These are phyloP conservation scores for Tupaia chinensis DNA, from an alignment of 2,113 vertebrate species.

Conservation along the genomic window DNA sequence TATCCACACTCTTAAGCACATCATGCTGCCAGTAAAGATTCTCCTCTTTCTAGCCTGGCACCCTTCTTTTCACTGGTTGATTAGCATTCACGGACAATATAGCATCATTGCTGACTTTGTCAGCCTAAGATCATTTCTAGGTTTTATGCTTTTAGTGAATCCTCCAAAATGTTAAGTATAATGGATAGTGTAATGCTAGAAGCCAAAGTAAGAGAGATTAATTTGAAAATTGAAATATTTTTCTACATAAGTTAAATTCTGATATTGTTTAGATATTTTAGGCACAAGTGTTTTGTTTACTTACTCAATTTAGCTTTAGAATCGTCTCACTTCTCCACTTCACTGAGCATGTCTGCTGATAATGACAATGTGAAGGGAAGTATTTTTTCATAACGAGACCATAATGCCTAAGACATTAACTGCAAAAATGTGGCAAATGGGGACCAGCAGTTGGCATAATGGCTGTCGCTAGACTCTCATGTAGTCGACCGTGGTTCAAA, in stretches of 20 bases:
- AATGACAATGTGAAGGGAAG: not conserved
- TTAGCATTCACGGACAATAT: not conserved
- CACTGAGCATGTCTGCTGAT: not conserved
- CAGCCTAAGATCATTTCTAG: not conserved
- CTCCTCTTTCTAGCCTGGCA: not conserved
- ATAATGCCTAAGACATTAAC: conserved; percentile 3
- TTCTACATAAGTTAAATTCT: not conserved
- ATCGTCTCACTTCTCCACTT: not conserved
- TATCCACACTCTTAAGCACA: not conserved
- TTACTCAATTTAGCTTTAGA: conserved; percentile 40
- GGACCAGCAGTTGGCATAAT: too few species aligned
- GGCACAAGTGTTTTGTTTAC: conserved; percentile 34
- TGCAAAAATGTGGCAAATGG: not conserved
- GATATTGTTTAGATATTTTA: conserved; percentile 28
- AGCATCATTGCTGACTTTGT: not conserved
- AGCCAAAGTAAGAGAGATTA: not conserved
- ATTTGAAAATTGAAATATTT: conserved; percentile 12
- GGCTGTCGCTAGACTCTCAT: too few species aligned
- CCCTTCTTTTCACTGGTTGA: not conserved
- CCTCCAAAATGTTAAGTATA: conserved; percentile 1
- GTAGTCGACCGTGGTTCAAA: too few species aligned
- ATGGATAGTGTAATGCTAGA: not conserved
- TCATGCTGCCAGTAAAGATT: not conserved
- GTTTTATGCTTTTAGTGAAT: conserved; percentile 4
- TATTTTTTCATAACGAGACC: conserved; percentile 54